Base-by-base conservation (phyloP, 2,797 vertebrate genomes). In the Synanceia verrucosa region DNA sequence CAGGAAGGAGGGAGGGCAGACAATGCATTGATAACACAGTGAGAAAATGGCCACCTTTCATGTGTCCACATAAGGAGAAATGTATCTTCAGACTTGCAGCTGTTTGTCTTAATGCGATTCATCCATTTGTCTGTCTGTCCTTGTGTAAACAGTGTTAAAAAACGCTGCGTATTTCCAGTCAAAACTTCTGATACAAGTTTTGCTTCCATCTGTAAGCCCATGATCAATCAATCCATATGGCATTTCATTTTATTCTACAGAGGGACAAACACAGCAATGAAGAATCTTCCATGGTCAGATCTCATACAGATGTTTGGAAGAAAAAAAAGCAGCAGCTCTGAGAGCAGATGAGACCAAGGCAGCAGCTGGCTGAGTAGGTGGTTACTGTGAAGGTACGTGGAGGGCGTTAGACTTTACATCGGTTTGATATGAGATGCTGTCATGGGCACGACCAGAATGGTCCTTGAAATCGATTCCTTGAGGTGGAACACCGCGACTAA, bases 391-490 rank as follows among this genome's bases (percentile, higher is more conserved):
- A 47, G 69, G 60, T 67, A 70, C n/a, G 60, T 46, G 29, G 46
- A 65, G 36, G 33, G 23, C 2, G 9, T 21, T 29, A 36, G 50
- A 34, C 62, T 78, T 80, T 62, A 47, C 36, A 62, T 75, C 64
- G 5, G 18, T 71, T 76, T 79, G 48, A 84, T 68, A 77, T 14
- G 62, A 76, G 73, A 77, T 69, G 73, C 36, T 70, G 71, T 78
- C 78, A 77, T 34, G 26, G 72, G 41, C 63, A 50, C 48, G 1
- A 62, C 62, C 64, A 51, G 63, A 78, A 74, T 16, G 58, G 41
- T 5, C 53, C 9, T n/a, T n/a, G 8, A 50, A 81, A 91, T 81
- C 33, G 26, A 89, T 86, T 77, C 47, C 73, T 68, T 64, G 65
- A 82, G 75, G 71, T 73, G 64, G 69, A 78, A 64, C 43, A 44